Percentiles rank a stretch among this genome's conserved stretches.
These are phyloP conservation scores for Phymanthus crucifer DNA, from an alignment of 92 coral and sea anemone species.

Conservation along the genomic window DNA sequence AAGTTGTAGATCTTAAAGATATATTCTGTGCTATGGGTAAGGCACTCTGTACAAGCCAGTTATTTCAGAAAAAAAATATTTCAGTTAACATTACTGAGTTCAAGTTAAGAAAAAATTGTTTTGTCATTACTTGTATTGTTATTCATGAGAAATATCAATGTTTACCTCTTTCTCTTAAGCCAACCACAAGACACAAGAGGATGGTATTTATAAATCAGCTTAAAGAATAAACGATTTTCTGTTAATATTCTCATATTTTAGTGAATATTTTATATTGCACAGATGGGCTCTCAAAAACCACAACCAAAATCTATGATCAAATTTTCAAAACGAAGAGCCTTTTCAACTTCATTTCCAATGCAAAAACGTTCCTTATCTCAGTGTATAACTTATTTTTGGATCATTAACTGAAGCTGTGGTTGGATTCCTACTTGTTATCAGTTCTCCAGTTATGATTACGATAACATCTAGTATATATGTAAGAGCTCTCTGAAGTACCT, in stretches of 20 bases:
- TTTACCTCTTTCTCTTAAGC: not conserved
- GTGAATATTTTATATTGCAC: not conserved
- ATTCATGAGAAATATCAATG: not conserved
- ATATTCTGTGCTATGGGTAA: no score
- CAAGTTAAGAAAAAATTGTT: no score
- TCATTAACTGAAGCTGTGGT: not conserved
- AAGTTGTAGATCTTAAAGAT: no score
- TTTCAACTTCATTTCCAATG: not conserved
- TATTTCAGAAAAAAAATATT: no score
- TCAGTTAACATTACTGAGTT: no score
- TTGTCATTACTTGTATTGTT: no score
- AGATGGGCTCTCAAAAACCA: not conserved
- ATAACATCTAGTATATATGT: not conserved
- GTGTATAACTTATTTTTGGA: not conserved
- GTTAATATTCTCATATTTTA: not conserved
- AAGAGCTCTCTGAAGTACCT: not conserved
- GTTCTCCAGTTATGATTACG: not conserved
- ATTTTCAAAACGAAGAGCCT: not conserved
- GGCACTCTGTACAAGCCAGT: no score
- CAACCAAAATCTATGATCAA: not conserved
- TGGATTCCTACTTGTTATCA: not conserved
- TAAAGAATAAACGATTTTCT: not conserved
- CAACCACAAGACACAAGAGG: not conserved
- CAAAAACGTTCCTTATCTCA: not conserved
- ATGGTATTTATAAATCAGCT: not conserved